Evolutionary conservation across 2,888 invertebrate species (phyloP).

Genomic region (Dasysyrphus albostriatus): DNA sequence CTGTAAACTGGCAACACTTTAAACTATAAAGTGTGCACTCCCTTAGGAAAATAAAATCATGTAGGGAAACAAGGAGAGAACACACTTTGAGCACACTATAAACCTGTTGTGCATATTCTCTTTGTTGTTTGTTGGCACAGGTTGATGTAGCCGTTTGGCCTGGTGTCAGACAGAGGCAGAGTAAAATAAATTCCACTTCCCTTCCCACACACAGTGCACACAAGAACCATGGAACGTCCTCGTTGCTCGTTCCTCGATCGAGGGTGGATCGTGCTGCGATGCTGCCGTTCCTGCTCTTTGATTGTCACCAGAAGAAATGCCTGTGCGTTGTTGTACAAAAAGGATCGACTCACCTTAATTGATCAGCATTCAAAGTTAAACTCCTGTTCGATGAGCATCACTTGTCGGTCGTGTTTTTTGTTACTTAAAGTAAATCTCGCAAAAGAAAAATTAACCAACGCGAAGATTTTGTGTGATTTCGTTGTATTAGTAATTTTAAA

Average conservation of each 20-base stretch:
- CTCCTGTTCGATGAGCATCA: slow-evolving; percentile 81
- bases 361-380: slow-evolving; percentile 82
- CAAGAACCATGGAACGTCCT: slow-evolving; percentile 12
- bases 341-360: slow-evolving; percentile 82
- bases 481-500: background rate
- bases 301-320: slow-evolving; percentile 48
- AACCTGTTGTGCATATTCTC: slow-evolving; percentile 51
- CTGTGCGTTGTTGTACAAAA: slow-evolving; percentile 73
- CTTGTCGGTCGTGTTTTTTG: slow-evolving; percentile 23
- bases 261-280: slow-evolving; percentile 67
- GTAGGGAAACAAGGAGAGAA: slow-evolving; percentile 8
- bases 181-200: slow-evolving; percentile 1
- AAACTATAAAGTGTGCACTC: slow-evolving; percentile 3
- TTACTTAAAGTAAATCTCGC: background rate
- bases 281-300: slow-evolving; percentile 11
- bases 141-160: slow-evolving; percentile 10
- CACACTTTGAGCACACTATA: slow-evolving; percentile 46
- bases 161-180: slow-evolving; percentile 44
- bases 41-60: background rate
- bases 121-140: slow-evolving; percentile 21
- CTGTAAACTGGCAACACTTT: slow-evolving; percentile 32
- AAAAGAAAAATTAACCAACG: background rate
- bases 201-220: slow-evolving; percentile 28
- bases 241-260: slow-evolving; percentile 1
- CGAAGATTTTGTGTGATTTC: background rate